Evolutionary conservation across 1,140 invertebrate species (phyloP), one percentile per base, ranked within the genome.

Genomic region (Zaprionus camerounensis): DNA sequence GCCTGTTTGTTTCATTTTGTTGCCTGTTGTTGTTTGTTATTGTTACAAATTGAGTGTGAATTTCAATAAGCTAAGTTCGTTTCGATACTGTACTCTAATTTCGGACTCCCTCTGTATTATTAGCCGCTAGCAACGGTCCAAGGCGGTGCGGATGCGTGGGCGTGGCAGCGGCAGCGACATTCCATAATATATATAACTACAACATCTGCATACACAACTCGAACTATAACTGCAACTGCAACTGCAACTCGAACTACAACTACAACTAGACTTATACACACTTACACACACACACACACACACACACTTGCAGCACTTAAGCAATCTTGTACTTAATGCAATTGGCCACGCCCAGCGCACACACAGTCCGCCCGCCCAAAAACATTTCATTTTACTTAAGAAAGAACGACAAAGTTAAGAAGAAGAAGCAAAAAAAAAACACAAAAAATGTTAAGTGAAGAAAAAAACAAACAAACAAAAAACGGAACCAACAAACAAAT

Each of bases 11-110:
- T 65, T 69, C 34, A 80, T 79, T 90, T 88, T 81, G 81, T 88
- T 88, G 84, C 84, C 78, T 84, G 76, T 90, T 88, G 85, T 88
- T 88, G 84, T 88, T 88, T 84, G 71, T 88, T 88, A 51, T 51
- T 84, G 84, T 87, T 88, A 83, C 24, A 73, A 63, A 59, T 59
- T 85, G 66, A 57, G 71, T 88, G 68, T 78, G 85, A 80, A 87
- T 86, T 82, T 76, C 76, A 76, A 77, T 80, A 87, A 82, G 80
- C 69, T 70, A 86, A 76, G 71, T 85, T 82, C 71, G 76, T 81
- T 81, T 78, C 71, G 46, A 77, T 71, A 34, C 31, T 34, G 83
- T 86, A 88, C 84, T 88, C 65, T 82, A 78, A 83, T 78, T 81
- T 80, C 67, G 66, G 80, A 81, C 77, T 80, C 63, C 66, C 73